Conservation (phyloP, 1,140 invertebrate species). For the Sminthurinus signatus region DNA sequence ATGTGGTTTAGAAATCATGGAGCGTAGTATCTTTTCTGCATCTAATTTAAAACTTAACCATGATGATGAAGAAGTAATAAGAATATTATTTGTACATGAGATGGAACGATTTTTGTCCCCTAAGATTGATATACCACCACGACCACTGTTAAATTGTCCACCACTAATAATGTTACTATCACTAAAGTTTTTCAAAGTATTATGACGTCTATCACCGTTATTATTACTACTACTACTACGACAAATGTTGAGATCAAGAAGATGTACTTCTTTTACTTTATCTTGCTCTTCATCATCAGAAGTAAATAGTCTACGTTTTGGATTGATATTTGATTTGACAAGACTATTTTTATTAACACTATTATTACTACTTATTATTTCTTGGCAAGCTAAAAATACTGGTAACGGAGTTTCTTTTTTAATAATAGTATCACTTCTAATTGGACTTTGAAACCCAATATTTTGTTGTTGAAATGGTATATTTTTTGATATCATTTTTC, state of each 20-base stretch:
- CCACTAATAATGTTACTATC: too few relatives aligned
- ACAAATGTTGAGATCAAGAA: background rate
- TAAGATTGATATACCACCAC: too few relatives aligned
- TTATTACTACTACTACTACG: background rate
- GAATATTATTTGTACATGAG: background rate
- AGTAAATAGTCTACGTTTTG: constrained; percentile 18
- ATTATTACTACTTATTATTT: too few relatives aligned
- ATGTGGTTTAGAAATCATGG: constrained; percentile 2
- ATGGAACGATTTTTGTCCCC: background rate
- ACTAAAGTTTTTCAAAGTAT: too few relatives aligned
- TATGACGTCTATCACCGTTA: too few relatives aligned
- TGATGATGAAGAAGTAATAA: constrained; percentile 9
- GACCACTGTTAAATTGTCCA: too few relatives aligned
- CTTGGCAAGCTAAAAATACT: too few relatives aligned
- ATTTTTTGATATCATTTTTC: too few relatives aligned
- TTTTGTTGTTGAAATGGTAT: background rate
- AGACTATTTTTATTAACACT: too few relatives aligned
- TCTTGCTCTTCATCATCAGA: constrained; percentile 14
- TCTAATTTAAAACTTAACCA: constrained; percentile 31
- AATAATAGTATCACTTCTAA: too few relatives aligned
- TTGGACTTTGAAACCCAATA: background rate
- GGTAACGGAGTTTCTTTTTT: background rate
- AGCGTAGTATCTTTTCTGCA: constrained; percentile 5
- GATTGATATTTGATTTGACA: constrained; percentile 5
- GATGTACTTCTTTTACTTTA: background rate